Base-by-base conservation (phyloP, 2,888 invertebrate genomes). In the Drosophila borborema region DNA sequence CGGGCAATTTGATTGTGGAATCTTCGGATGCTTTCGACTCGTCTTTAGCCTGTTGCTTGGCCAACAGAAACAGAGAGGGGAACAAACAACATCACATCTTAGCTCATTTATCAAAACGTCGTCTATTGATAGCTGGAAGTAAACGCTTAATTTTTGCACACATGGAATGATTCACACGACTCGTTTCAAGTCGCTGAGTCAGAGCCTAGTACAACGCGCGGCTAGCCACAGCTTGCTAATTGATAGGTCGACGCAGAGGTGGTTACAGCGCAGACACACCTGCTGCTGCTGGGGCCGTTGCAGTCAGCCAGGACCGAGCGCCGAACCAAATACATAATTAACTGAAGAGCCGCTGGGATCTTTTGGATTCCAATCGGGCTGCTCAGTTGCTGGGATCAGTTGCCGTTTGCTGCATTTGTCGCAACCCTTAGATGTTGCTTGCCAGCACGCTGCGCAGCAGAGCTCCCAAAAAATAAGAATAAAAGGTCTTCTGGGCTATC, bases 41-140 rank as follows among this genome's bases (percentile, higher is more conserved):
- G 56, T 36, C 45, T 28, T 34, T 58, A 60, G 62, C 38, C 69
- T 80, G 63, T 71, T 69, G 67, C 58, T 67, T 74, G 70, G 70
- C 79, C 70, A 84, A 72, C 71, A 60, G 51, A 40, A 1, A 18
- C 41, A 34, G 20, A 20, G 28, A 65, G 53, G 54, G 48, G 48
- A 60, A 62, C 45, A 41, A 14, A 64, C 61, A 69, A 80, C 49
- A 62, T 41, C 74, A 49, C 60, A 63, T 49, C 70, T 65, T 51
- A 34, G 77, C 89, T 90, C 90, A 89, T 88, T 87, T 89, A 87
- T 90, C 86, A 87, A 85, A 84, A 71, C 56, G 70, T 75, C 58
- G 69, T 75, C 88, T 74, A 90, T 89, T 86, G 90, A 85, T 89
- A 76, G 73, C 77, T 79, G 51, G 66, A 70, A 80, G 61, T 69